phyloP scores from a whole-genome alignment of 2,797 vertebrate species.

The Lepilemur ruficaudatus region DNA sequence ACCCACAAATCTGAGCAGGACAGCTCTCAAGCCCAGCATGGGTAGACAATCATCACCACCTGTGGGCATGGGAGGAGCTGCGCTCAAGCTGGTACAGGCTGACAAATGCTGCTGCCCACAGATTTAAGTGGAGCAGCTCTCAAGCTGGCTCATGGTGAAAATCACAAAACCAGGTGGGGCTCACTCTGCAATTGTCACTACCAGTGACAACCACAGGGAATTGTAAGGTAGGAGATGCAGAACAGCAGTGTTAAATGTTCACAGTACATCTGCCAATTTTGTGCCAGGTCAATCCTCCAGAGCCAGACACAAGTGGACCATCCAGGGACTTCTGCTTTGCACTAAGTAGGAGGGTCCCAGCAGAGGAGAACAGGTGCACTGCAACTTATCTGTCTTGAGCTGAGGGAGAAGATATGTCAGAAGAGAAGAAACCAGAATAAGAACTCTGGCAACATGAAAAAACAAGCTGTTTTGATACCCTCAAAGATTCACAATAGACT shows the following conservation, averaged over 20 bases:
- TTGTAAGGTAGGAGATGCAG: not conserved
- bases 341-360: not conserved
- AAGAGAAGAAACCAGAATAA: not conserved
- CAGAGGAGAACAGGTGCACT: not conserved
- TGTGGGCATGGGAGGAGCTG: not conserved
- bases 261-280: not conserved
- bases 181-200: not conserved
- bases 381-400: not conserved
- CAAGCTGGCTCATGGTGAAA: not conserved
- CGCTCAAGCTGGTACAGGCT: not conserved
- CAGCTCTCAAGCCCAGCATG: not conserved
- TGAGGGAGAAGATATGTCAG: not conserved
- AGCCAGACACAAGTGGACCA: not conserved
- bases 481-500: not conserved
- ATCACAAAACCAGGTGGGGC: not conserved
- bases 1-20: not conserved
- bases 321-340: not conserved
- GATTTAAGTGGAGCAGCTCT: not conserved
- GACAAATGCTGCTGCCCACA: not conserved
- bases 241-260: not conserved
- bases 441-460: not conserved
- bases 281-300: not conserved
- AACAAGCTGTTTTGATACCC: not conserved
- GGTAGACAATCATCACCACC: too few species aligned
- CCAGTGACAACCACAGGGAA: not conserved